Evolutionary conservation across 1,140 invertebrate species (phyloP).

Genomic region (Druon quercuslanigerum): DNA sequence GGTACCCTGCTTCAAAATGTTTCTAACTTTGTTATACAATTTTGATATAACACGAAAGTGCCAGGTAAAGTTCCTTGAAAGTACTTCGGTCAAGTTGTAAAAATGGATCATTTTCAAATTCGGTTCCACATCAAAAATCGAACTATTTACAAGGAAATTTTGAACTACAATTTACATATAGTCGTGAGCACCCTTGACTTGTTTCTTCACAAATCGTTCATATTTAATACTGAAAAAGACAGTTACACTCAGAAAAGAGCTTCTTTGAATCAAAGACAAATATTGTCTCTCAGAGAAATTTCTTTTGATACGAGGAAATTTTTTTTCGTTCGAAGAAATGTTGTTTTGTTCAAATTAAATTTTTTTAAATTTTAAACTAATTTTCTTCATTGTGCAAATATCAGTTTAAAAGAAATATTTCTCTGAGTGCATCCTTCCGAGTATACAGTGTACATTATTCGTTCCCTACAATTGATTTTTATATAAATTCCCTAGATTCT

Average conservation of each 20-base stretch:
- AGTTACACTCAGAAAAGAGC: background rate
- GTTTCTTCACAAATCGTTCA: background rate
- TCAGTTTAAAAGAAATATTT: too few species aligned
- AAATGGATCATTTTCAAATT: background rate
- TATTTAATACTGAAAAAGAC: slow-evolving; percentile 11
- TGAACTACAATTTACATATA: background rate
- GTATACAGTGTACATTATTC: slow-evolving; percentile 38
- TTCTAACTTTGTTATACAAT: slow-evolving; percentile 10
- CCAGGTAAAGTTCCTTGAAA: background rate
- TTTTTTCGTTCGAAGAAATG: too few species aligned
- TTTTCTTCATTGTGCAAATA: too few species aligned
- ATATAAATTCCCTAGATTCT: background rate
- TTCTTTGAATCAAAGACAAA: too few species aligned
- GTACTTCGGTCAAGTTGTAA: background rate
- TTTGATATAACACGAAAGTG: background rate
- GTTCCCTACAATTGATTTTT: slow-evolving; percentile 11
- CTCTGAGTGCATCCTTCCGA: slow-evolving; percentile 29
- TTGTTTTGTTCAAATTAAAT: too few species aligned
- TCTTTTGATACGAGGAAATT: too few species aligned
- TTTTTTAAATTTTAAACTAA: too few species aligned
- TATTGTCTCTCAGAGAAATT: too few species aligned
- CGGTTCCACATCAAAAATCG: background rate
- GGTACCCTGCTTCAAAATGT: slow-evolving; percentile 2
- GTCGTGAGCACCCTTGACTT: background rate
- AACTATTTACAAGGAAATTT: slow-evolving; percentile 6